These are phyloP conservation scores for Synergus umbraculus DNA, from an alignment of 2,888 invertebrate species.

Conservation along the genomic window DNA sequence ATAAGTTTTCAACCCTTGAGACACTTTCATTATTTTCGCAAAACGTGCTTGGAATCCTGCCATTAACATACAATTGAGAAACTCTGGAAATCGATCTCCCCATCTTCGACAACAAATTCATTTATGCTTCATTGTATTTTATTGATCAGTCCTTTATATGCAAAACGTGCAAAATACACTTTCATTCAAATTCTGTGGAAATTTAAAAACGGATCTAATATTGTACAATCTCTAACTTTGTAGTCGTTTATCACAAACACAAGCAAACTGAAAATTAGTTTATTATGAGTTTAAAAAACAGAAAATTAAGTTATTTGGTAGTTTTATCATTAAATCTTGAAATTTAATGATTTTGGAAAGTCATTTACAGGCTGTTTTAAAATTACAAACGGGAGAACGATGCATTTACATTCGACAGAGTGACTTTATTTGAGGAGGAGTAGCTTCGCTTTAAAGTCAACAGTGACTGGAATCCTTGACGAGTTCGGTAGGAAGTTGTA, in stretches of 20 bases:
- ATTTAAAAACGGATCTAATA: too few species aligned
- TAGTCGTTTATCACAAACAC: background rate
- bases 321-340: background rate
- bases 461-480: conserved; percentile 35
- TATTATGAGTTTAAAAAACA: too few species aligned
- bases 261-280: background rate
- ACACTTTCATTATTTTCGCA: conserved; percentile 46
- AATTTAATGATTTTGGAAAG: background rate
- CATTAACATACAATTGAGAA: conserved; percentile 28
- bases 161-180: background rate
- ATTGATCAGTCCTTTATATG: conserved; percentile 10
- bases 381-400: conserved; percentile 21
- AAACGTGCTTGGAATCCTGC: conserved; percentile 50
- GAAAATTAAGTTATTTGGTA: background rate
- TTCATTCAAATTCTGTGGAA: background rate
- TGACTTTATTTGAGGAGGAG: conserved; percentile 17
- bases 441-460: conserved; percentile 35
- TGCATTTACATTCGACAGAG: conserved; percentile 1
- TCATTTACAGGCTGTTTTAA: conserved; percentile 27
- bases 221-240: too few species aligned
- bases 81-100: conserved; percentile 9
- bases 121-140: conserved; percentile 28
- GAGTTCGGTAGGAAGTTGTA: conserved; percentile 30
- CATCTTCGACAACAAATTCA: conserved; percentile 26
- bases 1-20: conserved; percentile 50